phyloP scores from a whole-genome alignment of 2,797 vertebrate genomes.

The Mus spretus region DNA sequence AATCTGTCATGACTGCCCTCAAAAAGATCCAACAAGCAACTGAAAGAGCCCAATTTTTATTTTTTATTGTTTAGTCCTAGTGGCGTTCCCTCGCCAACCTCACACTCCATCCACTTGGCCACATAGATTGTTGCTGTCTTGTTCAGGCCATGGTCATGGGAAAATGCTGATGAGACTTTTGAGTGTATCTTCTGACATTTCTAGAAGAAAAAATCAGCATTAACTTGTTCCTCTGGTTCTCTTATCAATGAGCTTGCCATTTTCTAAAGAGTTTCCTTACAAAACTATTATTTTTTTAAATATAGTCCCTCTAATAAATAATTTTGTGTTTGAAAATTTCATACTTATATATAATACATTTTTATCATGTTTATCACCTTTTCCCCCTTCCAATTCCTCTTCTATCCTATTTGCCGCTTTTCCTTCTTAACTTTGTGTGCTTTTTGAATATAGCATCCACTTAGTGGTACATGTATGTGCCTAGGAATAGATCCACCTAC shows the following conservation, averaged over 20 bases:
- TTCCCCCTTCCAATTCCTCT: not conserved
- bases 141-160: not conserved
- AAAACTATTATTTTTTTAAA: not conserved
- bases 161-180: not conserved
- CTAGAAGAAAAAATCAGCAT: not conserved
- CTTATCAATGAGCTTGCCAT: not conserved
- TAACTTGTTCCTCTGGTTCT: not conserved
- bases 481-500: not conserved
- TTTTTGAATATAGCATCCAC: not conserved
- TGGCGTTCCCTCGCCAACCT: accelerated
- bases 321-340: not conserved
- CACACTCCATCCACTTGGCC: not conserved
- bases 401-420: not conserved
- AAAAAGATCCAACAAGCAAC: too few relatives aligned
- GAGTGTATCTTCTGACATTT: not conserved
- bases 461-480: not conserved
- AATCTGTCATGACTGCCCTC: too few relatives aligned
- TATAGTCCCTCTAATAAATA: not conserved
- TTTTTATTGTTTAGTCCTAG: not conserved
- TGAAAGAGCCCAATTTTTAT: too few relatives aligned
- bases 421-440: not conserved
- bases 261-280: not conserved
- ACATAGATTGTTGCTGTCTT: not conserved
- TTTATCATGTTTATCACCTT: not conserved
- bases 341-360: not conserved